Evolutionary conservation across 1,140 invertebrate genomes (phyloP), one percentile per base, ranked within the genome.

Genomic region (Leucophenga varia): DNA sequence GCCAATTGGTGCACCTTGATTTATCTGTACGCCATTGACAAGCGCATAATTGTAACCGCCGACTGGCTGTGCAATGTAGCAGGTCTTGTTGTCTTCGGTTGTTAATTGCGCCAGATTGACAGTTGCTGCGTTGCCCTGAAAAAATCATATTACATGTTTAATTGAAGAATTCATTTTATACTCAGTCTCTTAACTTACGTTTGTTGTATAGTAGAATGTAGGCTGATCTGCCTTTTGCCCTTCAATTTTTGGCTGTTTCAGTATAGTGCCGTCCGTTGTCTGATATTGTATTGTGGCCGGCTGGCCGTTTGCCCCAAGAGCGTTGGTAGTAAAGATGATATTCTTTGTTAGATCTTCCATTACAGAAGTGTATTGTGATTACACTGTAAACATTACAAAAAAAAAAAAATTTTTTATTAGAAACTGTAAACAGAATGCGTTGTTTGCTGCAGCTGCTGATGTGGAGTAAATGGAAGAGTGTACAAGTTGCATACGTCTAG

Each of bases 21-120:
- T 71, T 2, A 73, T 39, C 50, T 83, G 82, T 81, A 85, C 84
- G 51, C 82, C 81, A 63, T 82, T 82, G 6, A 81, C 80, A 22
- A 82, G 65, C 2, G 80, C 84, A 55, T 86, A 86, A 59, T 86
- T 86, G 57, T 86, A 86, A 13, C 72, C 72, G 38, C 82, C 82
- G 51, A 86, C 85, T 4, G 84, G 84, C 59, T 86, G 84, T 18
- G 84, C 83, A 47, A 86, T 86, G 55, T 86, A 86, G 61, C 84
- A 85, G 18, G 81, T 83, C 61, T 83, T 83, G 55, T 84, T 85
- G 70, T 86, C 84, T 41, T 81, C 80, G 3, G 78, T 70, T n/a
- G 59, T 47, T 57, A 79, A 68, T 61, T 85, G 83, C 9, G 83
- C 83, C 64, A 85, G 79, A 61, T 85, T 85, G 0, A 85, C 84